Conservation (phyloP, 1,140 invertebrate genomes). For the Saccostrea echinata region DNA sequence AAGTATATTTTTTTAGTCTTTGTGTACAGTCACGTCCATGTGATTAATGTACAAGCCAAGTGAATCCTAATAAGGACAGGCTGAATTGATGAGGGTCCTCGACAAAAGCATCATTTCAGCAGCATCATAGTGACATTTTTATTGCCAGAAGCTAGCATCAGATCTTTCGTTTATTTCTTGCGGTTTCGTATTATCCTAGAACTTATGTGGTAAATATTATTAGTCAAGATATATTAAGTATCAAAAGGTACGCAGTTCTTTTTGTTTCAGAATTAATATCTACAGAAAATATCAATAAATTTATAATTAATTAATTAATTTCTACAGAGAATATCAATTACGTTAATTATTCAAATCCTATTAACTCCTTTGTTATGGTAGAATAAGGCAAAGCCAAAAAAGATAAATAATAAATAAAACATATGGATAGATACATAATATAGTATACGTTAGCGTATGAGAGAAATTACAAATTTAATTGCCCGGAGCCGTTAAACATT, state of each 20-base stretch:
- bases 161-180: background rate
- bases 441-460: background rate
- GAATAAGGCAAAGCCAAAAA: background rate
- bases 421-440: background rate
- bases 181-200: background rate
- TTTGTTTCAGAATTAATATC: background rate
- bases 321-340: no score
- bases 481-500: background rate
- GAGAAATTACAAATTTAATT: background rate
- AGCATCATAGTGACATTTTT: background rate
- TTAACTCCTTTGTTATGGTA: background rate
- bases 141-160: background rate
- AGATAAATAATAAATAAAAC: background rate
- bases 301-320: no score
- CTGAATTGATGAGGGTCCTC: slow-evolving; percentile 15
- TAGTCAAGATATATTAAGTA: background rate
- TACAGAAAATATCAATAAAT: background rate
- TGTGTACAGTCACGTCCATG: background rate
- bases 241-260: background rate
- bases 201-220: background rate
- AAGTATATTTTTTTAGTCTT: background rate
- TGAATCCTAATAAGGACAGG: background rate
- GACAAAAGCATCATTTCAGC: background rate
- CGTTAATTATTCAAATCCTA: background rate
- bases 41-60: background rate